Percentiles rank a stretch among this genome's conserved stretches.
phyloP scores from a whole-genome alignment of 2,113 vertebrate species.

The Microtus montanus region DNA sequence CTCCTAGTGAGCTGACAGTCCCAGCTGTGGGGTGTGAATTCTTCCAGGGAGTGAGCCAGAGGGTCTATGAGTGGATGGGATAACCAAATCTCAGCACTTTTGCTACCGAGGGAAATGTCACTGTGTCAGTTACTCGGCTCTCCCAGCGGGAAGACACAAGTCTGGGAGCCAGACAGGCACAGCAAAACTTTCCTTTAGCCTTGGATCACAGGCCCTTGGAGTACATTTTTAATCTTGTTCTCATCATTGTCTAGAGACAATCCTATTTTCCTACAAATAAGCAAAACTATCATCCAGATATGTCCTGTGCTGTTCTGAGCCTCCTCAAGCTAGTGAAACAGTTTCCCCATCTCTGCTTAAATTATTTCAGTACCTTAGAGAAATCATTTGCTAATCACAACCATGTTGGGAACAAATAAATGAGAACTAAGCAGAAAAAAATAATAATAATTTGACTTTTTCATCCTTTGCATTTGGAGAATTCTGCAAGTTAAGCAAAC shows the following conservation, averaged over 20 bases:
- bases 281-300: constrained; percentile 2
- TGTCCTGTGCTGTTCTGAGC: not conserved
- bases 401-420: constrained; percentile 34
- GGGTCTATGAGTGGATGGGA: not conserved
- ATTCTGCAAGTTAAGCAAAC: constrained; percentile 17
- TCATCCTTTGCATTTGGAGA: constrained; percentile 21
- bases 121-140: not conserved
- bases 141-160: not conserved
- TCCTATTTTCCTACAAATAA: constrained; percentile 40
- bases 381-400: constrained; percentile 30
- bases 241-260: constrained; percentile 13
- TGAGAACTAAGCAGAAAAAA: not conserved
- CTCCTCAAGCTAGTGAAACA: not conserved
- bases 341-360: constrained; percentile 42
- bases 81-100: not conserved
- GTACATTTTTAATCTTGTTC: not conserved
- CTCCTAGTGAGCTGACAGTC: not conserved
- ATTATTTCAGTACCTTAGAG: not conserved
- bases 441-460: constrained; percentile 44
- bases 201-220: not conserved
- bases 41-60: not conserved
- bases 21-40: not conserved
- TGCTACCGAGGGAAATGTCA: not conserved
- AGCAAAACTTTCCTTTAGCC: not conserved
- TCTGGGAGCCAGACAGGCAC: not conserved